phyloP scores from a whole-genome alignment of 2,797 vertebrate genomes.

The Sus cebifrons region DNA sequence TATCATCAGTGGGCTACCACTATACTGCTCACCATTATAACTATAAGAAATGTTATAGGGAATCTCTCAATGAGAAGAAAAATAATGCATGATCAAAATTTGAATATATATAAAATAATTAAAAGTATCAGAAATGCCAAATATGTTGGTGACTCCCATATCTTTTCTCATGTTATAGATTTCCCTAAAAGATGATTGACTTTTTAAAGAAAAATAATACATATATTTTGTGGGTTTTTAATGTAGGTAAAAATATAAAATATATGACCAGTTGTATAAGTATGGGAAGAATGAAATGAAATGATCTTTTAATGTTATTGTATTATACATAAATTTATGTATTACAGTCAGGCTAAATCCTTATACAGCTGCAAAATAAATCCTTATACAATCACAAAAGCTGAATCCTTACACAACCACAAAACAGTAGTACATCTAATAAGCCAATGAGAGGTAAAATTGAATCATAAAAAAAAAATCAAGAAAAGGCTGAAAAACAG shows the following conservation, averaged over 20 bases:
- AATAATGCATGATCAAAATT: neutral
- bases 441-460: constrained; percentile 4
- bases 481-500: neutral
- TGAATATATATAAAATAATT: neutral
- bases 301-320: neutral
- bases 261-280: neutral
- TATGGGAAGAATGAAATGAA: neutral
- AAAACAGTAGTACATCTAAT: neutral
- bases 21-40: neutral
- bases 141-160: neutral
- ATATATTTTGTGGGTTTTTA: neutral
- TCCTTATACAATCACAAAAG: neutral
- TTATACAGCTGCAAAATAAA: neutral
- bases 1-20: neutral
- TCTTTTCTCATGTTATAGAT: neutral
- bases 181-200: neutral
- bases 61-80: neutral
- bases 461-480: neutral
- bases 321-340: neutral
- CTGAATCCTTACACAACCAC: neutral
- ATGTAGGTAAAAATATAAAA: neutral
- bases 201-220: neutral
- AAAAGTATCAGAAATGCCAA: neutral
- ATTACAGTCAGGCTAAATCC: neutral
- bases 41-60: neutral